These are phyloP conservation scores for Planococcus citri DNA, from an alignment of 1,140 invertebrate species.

Conservation along the genomic window DNA sequence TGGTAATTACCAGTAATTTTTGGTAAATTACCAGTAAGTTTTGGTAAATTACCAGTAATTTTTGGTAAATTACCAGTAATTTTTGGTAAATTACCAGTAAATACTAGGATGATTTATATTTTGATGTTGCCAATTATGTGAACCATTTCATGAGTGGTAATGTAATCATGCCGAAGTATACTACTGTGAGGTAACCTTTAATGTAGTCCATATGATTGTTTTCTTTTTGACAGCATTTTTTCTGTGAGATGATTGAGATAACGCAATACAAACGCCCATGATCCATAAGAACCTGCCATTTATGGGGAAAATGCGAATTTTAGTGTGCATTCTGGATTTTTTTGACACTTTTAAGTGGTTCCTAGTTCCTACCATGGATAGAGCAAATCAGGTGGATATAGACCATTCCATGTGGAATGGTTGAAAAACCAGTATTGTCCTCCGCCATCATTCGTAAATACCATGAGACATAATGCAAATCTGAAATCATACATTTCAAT, in stretches of 20 bases:
- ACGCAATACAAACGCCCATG: constrained; percentile 64
- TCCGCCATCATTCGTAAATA: constrained; percentile 74
- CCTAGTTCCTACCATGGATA: constrained; percentile 61
- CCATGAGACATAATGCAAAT: constrained; percentile 43
- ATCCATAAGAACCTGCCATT: constrained; percentile 57
- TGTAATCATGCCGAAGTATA: too few relatives aligned
- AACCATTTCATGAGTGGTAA: too few relatives aligned
- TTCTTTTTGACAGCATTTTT: constrained; percentile 28
- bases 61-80: too few relatives aligned
- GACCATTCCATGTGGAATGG: constrained; percentile 75
- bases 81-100: too few relatives aligned
- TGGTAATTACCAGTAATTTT: too few relatives aligned
- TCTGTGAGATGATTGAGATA: constrained; percentile 41
- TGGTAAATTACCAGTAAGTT: too few relatives aligned
- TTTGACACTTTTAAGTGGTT: too few relatives aligned
- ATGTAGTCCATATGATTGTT: background rate
- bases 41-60: too few relatives aligned
- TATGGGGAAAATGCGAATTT: constrained; percentile 1
- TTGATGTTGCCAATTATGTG: too few relatives aligned
- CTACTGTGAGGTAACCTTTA: too few relatives aligned
- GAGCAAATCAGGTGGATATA: constrained; percentile 74
- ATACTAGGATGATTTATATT: too few relatives aligned
- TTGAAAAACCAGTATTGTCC: constrained; percentile 65
- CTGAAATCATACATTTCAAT: constrained; percentile 23
- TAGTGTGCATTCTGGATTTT: background rate